A percentile compares a stretch with the other conserved stretches of the same genome.
These are phyloP conservation scores for Lepidochrysops patricia DNA, from an alignment of 2,888 invertebrate species.

Conservation along the genomic window DNA sequence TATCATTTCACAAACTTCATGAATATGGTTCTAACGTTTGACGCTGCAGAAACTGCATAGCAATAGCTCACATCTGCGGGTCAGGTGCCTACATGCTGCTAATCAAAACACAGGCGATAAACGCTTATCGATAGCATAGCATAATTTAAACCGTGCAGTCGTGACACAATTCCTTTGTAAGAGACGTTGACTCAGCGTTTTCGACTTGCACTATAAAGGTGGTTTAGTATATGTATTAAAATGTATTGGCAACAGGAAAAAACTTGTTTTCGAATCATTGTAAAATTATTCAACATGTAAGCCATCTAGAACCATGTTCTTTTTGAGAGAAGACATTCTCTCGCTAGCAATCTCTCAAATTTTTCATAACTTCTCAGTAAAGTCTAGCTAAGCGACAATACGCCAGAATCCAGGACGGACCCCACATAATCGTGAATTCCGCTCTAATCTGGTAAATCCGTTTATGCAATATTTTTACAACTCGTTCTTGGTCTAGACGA, in stretches of 20 bases:
- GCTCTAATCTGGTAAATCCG: background rate
- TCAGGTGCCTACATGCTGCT: constrained; percentile 51
- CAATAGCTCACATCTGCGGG: constrained; percentile 40
- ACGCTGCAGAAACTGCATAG: constrained; percentile 43
- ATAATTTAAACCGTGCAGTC: constrained; percentile 6
- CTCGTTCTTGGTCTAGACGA: background rate
- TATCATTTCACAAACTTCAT: background rate
- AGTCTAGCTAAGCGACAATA: background rate
- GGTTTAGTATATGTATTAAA: background rate
- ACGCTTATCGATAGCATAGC: constrained; percentile 18
- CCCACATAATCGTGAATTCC: background rate
- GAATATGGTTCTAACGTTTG: constrained; percentile 22
- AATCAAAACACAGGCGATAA: constrained; percentile 37
- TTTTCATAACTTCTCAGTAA: background rate
- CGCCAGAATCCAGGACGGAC: background rate
- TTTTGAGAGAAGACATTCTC: too few relatives aligned
- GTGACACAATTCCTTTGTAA: background rate
- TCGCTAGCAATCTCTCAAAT: too few relatives aligned
- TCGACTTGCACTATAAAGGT: background rate
- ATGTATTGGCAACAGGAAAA: background rate
- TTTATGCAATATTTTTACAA: background rate
- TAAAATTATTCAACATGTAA: too few relatives aligned
- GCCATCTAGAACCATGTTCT: too few relatives aligned
- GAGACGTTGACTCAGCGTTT: background rate
- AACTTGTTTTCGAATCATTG: too few relatives aligned